Conservation (phyloP, 2,888 invertebrate genomes). For the Folsomia manolachei region DNA sequence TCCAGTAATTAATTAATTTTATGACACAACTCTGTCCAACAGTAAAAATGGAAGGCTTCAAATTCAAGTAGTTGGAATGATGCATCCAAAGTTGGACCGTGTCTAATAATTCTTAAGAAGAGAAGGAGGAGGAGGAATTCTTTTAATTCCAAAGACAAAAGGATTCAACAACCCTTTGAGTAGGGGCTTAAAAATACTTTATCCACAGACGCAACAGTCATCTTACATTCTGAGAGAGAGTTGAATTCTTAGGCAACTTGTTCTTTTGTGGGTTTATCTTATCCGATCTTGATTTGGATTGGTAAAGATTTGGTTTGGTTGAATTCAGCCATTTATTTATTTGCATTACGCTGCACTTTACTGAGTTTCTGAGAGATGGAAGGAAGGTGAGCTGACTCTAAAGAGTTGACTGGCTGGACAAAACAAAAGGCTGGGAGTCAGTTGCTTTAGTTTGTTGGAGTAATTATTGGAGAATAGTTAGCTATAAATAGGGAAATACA, state of each 20-base stretch:
- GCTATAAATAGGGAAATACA: neutral
- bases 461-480: neutral
- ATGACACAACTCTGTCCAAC: too few relatives aligned
- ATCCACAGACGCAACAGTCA: too few relatives aligned
- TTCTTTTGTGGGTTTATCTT: too few relatives aligned
- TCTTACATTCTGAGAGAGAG: too few relatives aligned
- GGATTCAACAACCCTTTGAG: too few relatives aligned
- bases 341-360: conserved; percentile 23
- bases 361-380: neutral
- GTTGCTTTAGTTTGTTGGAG: too few relatives aligned
- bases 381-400: neutral
- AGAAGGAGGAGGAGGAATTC: neutral
- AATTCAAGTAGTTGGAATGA: too few relatives aligned
- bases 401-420: neutral
- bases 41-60: too few relatives aligned
- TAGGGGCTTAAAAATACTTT: too few relatives aligned
- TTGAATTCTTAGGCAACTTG: too few relatives aligned
- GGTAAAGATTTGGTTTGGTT: neutral
- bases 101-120: neutral
- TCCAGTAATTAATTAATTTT: too few relatives aligned
- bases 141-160: conserved; percentile 3
- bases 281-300: neutral
- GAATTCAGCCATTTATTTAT: conserved; percentile 17
- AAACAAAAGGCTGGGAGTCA: neutral
- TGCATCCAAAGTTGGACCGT: neutral